Conservation (phyloP, 2,113 vertebrate species). For the Campylorhamphus procurvoides region DNA sequence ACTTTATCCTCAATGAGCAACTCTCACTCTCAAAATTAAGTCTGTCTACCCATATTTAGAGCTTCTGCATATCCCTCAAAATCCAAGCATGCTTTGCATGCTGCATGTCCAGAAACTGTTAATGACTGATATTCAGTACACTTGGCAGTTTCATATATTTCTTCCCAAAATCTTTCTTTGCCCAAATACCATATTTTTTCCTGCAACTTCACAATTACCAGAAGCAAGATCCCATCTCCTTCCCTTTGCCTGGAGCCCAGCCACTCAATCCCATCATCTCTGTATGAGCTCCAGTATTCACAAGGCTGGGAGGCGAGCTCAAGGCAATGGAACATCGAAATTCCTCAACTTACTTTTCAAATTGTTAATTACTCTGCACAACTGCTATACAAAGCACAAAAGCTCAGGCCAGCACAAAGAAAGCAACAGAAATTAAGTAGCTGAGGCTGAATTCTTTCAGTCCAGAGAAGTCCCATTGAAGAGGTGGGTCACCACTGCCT, state of each 20-base stretch:
- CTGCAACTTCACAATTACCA: background rate
- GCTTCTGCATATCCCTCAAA: background rate
- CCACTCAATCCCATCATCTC: background rate
- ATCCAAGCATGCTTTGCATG: background rate
- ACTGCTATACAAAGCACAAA: background rate
- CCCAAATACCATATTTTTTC: background rate
- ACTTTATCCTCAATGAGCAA: background rate
- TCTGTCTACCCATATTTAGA: background rate
- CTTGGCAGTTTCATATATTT: background rate
- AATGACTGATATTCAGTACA: background rate
- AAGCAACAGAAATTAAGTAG: background rate
- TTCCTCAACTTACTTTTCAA: background rate
- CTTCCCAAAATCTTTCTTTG: background rate
- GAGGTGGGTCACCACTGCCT: background rate
- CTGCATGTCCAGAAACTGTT: background rate
- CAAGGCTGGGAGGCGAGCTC: background rate
- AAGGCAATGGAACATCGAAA: background rate
- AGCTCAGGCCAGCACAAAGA: background rate
- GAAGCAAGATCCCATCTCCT: background rate
- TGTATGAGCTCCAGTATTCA: background rate
- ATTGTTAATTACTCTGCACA: background rate
- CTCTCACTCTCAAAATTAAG: background rate
- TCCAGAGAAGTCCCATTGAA: background rate
- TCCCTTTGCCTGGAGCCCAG: background rate
- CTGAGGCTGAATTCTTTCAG: background rate